A percentile compares a stretch with the other conserved stretches of the same genome.
Evolutionary conservation across 2,888 invertebrate genomes (phyloP).

Genomic region (Pocota personata): DNA sequence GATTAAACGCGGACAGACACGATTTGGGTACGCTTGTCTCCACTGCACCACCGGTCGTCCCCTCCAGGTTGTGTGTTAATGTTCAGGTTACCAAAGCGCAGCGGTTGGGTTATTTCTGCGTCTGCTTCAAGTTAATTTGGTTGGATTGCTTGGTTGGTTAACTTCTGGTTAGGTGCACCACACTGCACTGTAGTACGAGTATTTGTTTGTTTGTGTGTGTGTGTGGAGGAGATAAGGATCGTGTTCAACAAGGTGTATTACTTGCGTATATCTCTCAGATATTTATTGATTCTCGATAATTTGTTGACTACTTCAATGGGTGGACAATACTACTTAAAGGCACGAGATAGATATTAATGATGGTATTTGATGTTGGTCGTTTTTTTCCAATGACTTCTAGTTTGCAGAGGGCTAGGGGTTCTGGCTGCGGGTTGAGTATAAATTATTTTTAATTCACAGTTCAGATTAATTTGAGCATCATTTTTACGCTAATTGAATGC

Average conservation of each 20-base stretch:
- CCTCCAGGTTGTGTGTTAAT: constrained; percentile 1
- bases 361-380: constrained; percentile 61
- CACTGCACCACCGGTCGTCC: neutral
- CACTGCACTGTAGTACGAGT: neutral
- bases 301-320: constrained; percentile 83
- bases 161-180: constrained; percentile 54
- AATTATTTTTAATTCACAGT: constrained; percentile 21
- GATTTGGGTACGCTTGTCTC: constrained; percentile 58
- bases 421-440: neutral
- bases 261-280: constrained; percentile 78
- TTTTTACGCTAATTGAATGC: constrained; percentile 47
- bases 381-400: constrained; percentile 28
- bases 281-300: constrained; percentile 82
- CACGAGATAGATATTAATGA: constrained; percentile 74
- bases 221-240: constrained; percentile 81
- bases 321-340: constrained; percentile 75
- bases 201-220: neutral
- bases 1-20: constrained; percentile 73
- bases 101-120: constrained; percentile 46
- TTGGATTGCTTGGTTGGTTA: constrained; percentile 40
- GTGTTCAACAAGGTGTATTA: constrained; percentile 83
- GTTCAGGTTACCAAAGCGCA: constrained; percentile 58
- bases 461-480: constrained; percentile 26
- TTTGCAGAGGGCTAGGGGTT: neutral
- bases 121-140: constrained; percentile 10